These are phyloP conservation scores for Ceyx cyanopectus DNA, from an alignment of 2,113 vertebrate species.

Conservation along the genomic window DNA sequence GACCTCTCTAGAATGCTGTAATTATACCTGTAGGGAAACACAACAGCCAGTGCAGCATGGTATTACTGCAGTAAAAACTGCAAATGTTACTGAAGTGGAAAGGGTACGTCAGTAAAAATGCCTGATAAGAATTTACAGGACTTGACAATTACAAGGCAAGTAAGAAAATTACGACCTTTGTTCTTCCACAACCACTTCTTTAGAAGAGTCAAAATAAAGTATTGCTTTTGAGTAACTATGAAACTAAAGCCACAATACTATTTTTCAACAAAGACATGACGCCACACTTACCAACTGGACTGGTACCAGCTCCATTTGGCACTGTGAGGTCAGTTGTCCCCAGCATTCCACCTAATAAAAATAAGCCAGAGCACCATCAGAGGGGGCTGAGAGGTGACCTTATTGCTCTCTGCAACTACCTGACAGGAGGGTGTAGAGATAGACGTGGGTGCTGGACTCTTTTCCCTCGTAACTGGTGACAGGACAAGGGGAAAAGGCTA, in stretches of 20 bases:
- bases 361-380: not conserved
- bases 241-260: not conserved
- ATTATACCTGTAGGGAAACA: not conserved
- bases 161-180: not conserved
- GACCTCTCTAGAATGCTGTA: not conserved
- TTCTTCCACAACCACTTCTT: not conserved
- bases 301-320: conserved; percentile 89
- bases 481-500: too few relatives aligned
- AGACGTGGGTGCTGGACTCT: too few relatives aligned
- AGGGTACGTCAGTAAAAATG: not conserved
- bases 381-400: too few relatives aligned
- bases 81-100: not conserved
- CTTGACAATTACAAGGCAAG: not conserved
- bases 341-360: conserved; percentile 87
- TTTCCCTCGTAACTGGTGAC: too few relatives aligned
- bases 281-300: conserved; percentile 86
- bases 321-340: conserved; percentile 87
- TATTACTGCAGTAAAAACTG: not conserved
- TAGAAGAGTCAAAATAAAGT: not conserved
- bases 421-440: too few relatives aligned
- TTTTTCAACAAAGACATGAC: not conserved
- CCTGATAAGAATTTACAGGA: not conserved
- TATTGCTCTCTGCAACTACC: too few relatives aligned
- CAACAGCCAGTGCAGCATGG: not conserved
- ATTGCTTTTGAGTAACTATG: not conserved